phyloP scores from a whole-genome alignment of 2,797 vertebrate genomes.

The Gallirallus australis region DNA sequence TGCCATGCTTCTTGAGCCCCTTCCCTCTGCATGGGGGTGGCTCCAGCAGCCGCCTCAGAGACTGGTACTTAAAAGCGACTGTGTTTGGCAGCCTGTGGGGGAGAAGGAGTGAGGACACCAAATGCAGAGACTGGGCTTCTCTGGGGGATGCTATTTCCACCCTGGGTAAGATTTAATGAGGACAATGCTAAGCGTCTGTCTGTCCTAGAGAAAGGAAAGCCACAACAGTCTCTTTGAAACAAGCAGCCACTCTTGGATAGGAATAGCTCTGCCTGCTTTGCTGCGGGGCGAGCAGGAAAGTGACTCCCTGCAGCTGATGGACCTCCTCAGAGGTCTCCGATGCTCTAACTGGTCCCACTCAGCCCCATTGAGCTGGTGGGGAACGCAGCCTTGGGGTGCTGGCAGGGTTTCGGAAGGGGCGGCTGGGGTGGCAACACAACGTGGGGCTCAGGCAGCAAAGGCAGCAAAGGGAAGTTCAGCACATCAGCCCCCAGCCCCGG shows the following conservation, averaged over 20 bases:
- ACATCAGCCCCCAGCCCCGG: neutral
- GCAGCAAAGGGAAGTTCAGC: neutral
- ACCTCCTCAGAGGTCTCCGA: neutral
- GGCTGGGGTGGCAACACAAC: neutral
- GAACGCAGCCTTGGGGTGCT: neutral
- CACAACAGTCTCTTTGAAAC: neutral
- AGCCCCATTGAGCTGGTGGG: neutral
- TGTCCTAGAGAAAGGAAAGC: neutral
- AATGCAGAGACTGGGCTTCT: neutral
- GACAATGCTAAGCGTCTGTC: neutral
- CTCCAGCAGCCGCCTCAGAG: neutral
- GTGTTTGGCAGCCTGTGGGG: neutral
- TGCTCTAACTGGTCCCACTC: neutral
- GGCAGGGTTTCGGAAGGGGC: neutral
- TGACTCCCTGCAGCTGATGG: neutral
- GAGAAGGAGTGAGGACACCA: neutral
- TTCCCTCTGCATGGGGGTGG: accelerated
- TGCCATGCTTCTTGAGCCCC: neutral
- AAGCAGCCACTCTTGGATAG: neutral
- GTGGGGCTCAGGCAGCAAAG: neutral
- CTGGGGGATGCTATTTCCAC: neutral
- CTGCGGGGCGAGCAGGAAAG: neutral
- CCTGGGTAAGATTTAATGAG: neutral
- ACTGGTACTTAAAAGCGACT: neutral
- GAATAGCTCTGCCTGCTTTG: neutral